phyloP scores from a whole-genome alignment of 2,888 invertebrate genomes.

The Acrobasis repandana region DNA sequence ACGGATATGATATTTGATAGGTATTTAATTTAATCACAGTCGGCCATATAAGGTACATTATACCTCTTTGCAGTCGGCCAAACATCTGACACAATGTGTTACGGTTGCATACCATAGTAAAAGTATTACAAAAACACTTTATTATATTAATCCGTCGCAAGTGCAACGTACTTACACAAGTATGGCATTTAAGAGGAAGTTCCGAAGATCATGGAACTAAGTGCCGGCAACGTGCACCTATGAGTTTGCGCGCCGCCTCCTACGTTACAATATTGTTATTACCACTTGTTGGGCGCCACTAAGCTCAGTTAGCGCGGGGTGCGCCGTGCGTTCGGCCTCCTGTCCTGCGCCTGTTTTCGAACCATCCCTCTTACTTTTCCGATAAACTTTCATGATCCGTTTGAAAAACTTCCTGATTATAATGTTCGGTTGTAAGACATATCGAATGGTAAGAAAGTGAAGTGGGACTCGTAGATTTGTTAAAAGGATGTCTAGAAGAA shows the following conservation, averaged over 20 bases:
- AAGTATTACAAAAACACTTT: too few relatives aligned
- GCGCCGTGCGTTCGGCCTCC: constrained; percentile 64
- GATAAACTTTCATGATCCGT: constrained; percentile 58
- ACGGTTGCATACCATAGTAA: too few relatives aligned
- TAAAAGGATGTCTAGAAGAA: constrained; percentile 85
- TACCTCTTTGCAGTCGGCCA: too few relatives aligned
- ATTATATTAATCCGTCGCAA: too few relatives aligned
- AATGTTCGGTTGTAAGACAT: neutral
- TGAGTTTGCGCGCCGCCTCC: constrained; percentile 73
- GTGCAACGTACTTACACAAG: neutral
- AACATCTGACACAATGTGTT: too few relatives aligned
- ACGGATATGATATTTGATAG: too few relatives aligned
- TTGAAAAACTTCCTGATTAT: constrained; percentile 14
- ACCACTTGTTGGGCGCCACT: constrained; percentile 82
- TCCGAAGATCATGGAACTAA: constrained; percentile 31
- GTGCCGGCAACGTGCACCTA: constrained; percentile 46
- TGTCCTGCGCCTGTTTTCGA: constrained; percentile 38
- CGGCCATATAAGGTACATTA: too few relatives aligned
- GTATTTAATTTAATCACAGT: too few relatives aligned
- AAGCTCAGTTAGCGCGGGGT: constrained; percentile 73
- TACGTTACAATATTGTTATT: constrained; percentile 64
- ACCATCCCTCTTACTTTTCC: constrained; percentile 45
- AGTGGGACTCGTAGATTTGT: constrained; percentile 30
- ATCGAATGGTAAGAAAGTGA: constrained; percentile 33
- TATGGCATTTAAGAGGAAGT: neutral